Evolutionary conservation across 2,888 invertebrate species (phyloP), one percentile per base, ranked within the genome.

Genomic region (Xanthia icteritia): DNA sequence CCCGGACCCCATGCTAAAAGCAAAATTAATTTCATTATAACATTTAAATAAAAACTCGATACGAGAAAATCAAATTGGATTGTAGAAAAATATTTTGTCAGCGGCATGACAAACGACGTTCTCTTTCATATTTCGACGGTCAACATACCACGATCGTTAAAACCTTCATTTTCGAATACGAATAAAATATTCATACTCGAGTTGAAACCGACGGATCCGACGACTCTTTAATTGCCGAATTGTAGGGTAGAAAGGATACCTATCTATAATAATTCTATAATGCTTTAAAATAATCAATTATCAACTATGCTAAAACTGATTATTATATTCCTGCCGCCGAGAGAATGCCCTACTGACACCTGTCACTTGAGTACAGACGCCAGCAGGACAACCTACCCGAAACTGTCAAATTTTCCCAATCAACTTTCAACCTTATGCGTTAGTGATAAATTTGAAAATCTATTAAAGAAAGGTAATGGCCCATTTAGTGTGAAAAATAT

Each of bases 131-230:
- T 81, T 79, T 72, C 66, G 68, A 72, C 42, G 27, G 15, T 64
- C 68, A 54, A 73, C 70, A 65, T 77, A 64, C 67, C 63, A 27
- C 63, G 71, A 39, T 58, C 73, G 69, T 77, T 70, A 77, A 85
- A 80, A 74, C 67, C 60, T 17, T 72, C 23, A 76, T 39, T 68
- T 42, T 73, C 39, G 61, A 73, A 77, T 15, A 39, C 36, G 48
- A 81, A 81, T 81, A 73, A 84, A 81, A 84, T 87, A 81, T 85
- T 78, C 68, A 79, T 56, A 11, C 15, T 39, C 36, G 54, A 69
- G 39, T 60, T 60, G 11, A 73, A 64, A 54, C 51, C 36, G 23
- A 64, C 56, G 67, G 31, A 31, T 31, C 31, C 31, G 31, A 31
- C 31, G 31, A 51, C 51, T 51, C 23, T 23, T n/a, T 23, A 20